A percentile compares a stretch with the other conserved stretches of the same genome.
phyloP scores from a whole-genome alignment of 2,797 vertebrate species.

The Odontamblyopus rebecca region DNA sequence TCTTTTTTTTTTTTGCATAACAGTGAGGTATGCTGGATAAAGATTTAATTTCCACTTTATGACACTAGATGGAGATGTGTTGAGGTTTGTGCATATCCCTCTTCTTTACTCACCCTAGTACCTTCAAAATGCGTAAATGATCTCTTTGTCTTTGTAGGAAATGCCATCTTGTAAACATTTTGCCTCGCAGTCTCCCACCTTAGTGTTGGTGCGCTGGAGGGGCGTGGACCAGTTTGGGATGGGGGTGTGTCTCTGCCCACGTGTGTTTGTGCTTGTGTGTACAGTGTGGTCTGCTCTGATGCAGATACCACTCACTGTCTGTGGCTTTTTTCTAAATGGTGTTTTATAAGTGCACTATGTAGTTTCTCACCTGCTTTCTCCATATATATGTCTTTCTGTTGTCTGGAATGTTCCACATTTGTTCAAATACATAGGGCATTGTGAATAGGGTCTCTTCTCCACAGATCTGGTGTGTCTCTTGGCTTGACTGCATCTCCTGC shows the following conservation, averaged over 20 bases:
- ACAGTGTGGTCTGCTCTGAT: conserved; percentile 10
- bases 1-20: neutral
- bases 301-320: neutral
- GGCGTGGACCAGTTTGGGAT: conserved; percentile 11
- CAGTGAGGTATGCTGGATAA: neutral
- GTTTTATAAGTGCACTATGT: neutral
- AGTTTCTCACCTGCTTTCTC: neutral
- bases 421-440: no score
- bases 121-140: neutral
- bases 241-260: conserved; percentile 39
- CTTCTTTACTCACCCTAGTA: neutral
- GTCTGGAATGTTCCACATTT: no score
- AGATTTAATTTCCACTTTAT: conserved; percentile 43
- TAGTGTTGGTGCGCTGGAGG: conserved; percentile 5
- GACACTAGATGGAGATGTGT: conserved; percentile 72
- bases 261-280: conserved; percentile 27
- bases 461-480: neutral
- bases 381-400: no score
- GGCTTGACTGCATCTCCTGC: no score
- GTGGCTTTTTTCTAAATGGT: neutral
- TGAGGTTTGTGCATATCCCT: conserved; percentile 3
- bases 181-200: neutral
- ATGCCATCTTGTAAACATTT: conserved; percentile 5
- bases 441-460: neutral
- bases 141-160: neutral